These are phyloP conservation scores for Chelon labrosus DNA, from an alignment of 2,797 vertebrate species.

Conservation along the genomic window DNA sequence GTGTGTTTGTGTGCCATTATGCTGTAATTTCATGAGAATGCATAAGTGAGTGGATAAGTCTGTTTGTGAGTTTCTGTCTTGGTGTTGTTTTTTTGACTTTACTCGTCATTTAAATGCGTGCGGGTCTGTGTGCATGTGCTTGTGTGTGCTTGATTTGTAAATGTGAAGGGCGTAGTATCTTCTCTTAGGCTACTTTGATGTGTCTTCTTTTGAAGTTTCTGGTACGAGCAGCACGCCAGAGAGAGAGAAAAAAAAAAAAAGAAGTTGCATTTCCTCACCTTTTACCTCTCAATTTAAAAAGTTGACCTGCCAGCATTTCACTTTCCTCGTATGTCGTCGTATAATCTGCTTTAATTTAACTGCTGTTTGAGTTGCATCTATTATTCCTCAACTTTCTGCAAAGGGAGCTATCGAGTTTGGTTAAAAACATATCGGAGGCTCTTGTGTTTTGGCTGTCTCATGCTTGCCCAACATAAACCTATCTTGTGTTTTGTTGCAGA, in stretches of 20 bases:
- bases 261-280: slow-evolving; percentile 8
- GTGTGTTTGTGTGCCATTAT: slow-evolving; percentile 45
- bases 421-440: background rate
- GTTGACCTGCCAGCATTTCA: slow-evolving; percentile 1
- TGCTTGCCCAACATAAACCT: background rate
- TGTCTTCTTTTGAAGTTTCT: slow-evolving; percentile 52
- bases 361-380: background rate
- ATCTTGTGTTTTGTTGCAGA: slow-evolving; percentile 1
- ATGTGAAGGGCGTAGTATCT: slow-evolving; percentile 1
- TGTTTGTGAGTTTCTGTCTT: slow-evolving; percentile 42
- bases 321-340: slow-evolving; percentile 1
- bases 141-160: slow-evolving; percentile 17
- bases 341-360: background rate
- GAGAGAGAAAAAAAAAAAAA: background rate
- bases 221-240: slow-evolving; percentile 19
- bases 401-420: background rate
- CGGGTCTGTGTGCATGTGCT: background rate
- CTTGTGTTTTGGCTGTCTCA: background rate
- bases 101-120: slow-evolving; percentile 18
- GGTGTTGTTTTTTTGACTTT: slow-evolving; percentile 19
- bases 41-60: slow-evolving; percentile 36
- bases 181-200: slow-evolving; percentile 60
- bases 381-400: background rate
- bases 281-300: slow-evolving; percentile 14
- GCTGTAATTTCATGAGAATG: slow-evolving; percentile 52